Percentiles rank a stretch among this genome's conserved stretches.
Evolutionary conservation across 2,888 invertebrate species (phyloP).

Genomic region (Hoplodrina ambigua): DNA sequence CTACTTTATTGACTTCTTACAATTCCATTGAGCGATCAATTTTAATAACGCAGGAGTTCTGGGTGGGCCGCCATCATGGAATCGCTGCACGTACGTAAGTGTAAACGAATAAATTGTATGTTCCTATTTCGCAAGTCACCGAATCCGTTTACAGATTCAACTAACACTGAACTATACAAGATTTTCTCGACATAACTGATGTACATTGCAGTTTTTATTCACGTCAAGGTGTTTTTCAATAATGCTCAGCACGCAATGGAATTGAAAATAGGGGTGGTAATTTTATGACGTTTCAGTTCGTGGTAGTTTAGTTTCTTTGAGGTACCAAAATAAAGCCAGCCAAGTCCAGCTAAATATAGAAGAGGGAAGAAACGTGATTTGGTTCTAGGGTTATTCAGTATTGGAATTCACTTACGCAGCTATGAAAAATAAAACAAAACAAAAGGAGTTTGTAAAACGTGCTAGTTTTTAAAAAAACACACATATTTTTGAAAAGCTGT

Average conservation of each 20-base stretch:
- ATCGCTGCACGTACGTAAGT: slow-evolving; percentile 60
- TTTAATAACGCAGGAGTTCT: slow-evolving; percentile 56
- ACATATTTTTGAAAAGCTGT: not conserved
- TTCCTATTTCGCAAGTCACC: slow-evolving; percentile 65
- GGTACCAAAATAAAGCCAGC: slow-evolving; percentile 43
- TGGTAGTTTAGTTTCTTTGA: slow-evolving; percentile 26
- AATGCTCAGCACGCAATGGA: slow-evolving; percentile 15
- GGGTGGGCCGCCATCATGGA: slow-evolving; percentile 40
- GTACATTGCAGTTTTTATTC: slow-evolving; percentile 24
- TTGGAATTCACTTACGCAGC: slow-evolving; percentile 24
- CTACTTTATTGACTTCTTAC: slow-evolving; percentile 48
- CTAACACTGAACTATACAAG: not conserved
- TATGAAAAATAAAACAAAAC: slow-evolving; percentile 7
- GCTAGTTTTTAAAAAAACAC: not conserved
- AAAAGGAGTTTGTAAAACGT: not conserved
- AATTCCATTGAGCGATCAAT: slow-evolving; percentile 55
- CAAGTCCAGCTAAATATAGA: slow-evolving; percentile 48
- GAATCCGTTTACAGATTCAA: slow-evolving; percentile 45
- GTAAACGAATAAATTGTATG: slow-evolving; percentile 66
- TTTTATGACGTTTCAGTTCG: not conserved
- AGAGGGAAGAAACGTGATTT: slow-evolving; percentile 39
- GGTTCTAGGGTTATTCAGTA: slow-evolving; percentile 33
- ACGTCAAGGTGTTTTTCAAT: fast-evolving
- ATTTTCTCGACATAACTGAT: not conserved
- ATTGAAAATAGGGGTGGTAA: not conserved